Conservation (phyloP, 1,140 invertebrate genomes). For the Odontomachus brunneus region DNA sequence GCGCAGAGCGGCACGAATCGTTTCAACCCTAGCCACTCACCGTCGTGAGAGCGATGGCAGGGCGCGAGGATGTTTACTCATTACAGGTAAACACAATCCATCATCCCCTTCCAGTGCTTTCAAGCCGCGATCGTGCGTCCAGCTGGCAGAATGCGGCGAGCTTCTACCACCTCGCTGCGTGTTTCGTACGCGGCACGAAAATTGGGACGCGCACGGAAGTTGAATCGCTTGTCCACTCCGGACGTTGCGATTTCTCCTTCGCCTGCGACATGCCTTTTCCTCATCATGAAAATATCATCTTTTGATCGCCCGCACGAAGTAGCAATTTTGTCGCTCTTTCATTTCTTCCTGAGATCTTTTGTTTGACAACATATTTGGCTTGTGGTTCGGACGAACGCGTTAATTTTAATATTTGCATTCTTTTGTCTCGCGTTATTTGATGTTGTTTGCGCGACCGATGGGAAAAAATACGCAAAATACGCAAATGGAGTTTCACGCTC, state of each 20-base stretch:
- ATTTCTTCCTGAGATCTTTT: background rate
- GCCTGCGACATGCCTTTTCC: no score
- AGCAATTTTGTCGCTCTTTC: slow-evolving; percentile 3
- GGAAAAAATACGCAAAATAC: slow-evolving; percentile 8
- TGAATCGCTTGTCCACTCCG: no score
- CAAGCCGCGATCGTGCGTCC: slow-evolving; percentile 22
- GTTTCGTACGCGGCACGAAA: slow-evolving; percentile 33
- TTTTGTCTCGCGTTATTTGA: background rate
- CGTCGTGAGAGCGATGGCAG: slow-evolving; percentile 29
- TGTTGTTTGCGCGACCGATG: slow-evolving; percentile 16
- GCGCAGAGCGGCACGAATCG: slow-evolving; percentile 31
- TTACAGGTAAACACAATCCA: slow-evolving; percentile 77
- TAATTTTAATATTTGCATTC: slow-evolving; percentile 25
- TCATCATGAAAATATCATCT: no score
- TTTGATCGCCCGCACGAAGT: no score
- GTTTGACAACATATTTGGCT: no score
- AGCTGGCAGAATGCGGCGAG: background rate
- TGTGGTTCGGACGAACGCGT: background rate
- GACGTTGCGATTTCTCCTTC: no score
- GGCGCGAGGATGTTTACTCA: slow-evolving; percentile 73
- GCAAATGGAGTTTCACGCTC: slow-evolving; percentile 12
- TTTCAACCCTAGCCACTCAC: slow-evolving; percentile 40
- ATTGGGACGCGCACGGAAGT: slow-evolving; percentile 33
- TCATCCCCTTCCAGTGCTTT: slow-evolving; percentile 64
- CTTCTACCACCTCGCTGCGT: background rate